A percentile compares a stretch with the other conserved stretches of the same genome.
phyloP scores from a whole-genome alignment of 2,113 vertebrate species.

The Xenus cinereus region DNA sequence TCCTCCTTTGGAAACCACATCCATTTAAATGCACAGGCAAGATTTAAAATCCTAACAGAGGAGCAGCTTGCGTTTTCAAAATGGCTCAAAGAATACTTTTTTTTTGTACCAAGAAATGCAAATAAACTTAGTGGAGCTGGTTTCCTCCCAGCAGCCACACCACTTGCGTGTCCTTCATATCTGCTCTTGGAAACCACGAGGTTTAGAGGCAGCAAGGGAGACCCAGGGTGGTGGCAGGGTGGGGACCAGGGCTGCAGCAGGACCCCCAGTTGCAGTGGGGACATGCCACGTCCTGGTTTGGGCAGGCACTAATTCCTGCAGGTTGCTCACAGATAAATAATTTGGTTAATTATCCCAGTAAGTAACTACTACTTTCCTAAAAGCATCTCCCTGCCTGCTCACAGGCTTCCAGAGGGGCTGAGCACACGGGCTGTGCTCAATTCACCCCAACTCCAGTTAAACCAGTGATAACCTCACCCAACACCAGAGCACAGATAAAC shows the following conservation, averaged over 20 bases:
- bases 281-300: accelerated
- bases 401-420: neutral
- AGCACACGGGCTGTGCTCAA: neutral
- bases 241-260: neutral
- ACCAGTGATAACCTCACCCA: neutral
- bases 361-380: neutral
- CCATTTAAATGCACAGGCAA: neutral
- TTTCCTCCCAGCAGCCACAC: neutral
- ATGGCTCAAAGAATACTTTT: neutral
- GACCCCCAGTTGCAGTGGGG: accelerated
- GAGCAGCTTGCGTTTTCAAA: neutral
- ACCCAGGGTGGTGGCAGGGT: accelerated
- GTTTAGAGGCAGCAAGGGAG: neutral
- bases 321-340: neutral
- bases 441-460: neutral
- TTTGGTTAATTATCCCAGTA: neutral
- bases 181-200: accelerated
- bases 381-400: neutral
- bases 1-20: accelerated
- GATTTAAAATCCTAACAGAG: neutral
- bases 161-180: neutral
- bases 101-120: neutral
- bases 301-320: neutral
- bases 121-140: neutral
- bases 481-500: neutral